A percentile compares a stretch with the other conserved stretches of the same genome.
Conservation (phyloP, 2,797 vertebrate genomes). For the Picus viridis region DNA sequence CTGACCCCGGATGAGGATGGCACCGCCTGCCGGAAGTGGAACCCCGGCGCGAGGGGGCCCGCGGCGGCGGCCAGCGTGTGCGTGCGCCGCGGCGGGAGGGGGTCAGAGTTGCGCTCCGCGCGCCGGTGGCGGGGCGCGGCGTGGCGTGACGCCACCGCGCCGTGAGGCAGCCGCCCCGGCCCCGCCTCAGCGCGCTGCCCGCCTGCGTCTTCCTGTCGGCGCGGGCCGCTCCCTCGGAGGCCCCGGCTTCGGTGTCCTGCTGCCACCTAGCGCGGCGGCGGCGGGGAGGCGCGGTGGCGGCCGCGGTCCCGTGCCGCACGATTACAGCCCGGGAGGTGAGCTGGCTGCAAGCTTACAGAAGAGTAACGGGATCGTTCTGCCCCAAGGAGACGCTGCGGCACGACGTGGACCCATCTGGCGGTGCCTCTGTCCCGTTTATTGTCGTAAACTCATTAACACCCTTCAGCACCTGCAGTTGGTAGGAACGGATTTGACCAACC, state of each 20-base stretch:
- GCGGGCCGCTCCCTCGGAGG: no score
- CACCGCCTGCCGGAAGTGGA: constrained; percentile 4
- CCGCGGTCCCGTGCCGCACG: not conserved
- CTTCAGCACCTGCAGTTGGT: not conserved
- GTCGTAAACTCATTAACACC: accelerated
- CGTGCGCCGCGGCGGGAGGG: not conserved
- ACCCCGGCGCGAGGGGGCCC: not conserved
- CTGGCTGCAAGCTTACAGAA: no score
- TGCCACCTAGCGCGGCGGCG: not conserved
- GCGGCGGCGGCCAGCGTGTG: not conserved
- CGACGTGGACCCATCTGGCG: not conserved
- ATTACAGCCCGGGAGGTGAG: not conserved
- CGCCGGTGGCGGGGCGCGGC: not conserved
- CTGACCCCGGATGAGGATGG: constrained; percentile 75
- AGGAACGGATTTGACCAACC: not conserved
- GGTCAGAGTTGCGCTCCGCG: not conserved
- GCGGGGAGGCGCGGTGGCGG: not conserved
- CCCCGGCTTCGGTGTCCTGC: not conserved
- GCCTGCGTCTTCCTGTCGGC: not conserved
- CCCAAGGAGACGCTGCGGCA: not conserved
- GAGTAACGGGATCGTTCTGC: not conserved
- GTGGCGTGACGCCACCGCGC: not conserved
- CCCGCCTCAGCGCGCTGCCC: not conserved
- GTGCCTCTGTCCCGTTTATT: accelerated
- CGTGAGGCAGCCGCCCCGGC: not conserved